Percentiles rank a stretch among this genome's conserved stretches.
These are phyloP conservation scores for Pemphredon lugubris DNA, from an alignment of 2,888 invertebrate species.

Conservation along the genomic window DNA sequence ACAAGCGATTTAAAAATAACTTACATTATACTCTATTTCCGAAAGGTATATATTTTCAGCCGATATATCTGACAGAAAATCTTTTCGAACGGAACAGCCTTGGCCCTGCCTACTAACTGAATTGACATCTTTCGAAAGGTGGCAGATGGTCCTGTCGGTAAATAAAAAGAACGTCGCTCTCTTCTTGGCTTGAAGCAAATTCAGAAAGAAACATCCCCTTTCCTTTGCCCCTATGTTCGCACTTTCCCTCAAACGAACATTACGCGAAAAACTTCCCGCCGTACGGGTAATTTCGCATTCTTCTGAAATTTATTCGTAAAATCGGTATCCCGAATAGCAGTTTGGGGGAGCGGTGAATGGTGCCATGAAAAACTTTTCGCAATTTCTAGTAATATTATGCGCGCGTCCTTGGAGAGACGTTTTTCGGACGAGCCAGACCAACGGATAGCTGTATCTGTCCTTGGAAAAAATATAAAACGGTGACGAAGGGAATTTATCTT, in stretches of 20 bases:
- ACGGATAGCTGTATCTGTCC: not conserved
- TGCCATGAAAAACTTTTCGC: constrained; percentile 11
- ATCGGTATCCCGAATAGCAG: constrained; percentile 29
- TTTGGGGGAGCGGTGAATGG: not conserved
- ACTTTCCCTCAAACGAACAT: constrained; percentile 18
- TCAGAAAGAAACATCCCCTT: constrained; percentile 33
- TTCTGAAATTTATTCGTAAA: constrained; percentile 39
- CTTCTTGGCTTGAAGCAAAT: constrained; percentile 37
- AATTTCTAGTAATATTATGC: constrained; percentile 9
- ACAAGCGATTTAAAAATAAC: no score
- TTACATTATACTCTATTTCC: no score
- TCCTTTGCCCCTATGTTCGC: constrained; percentile 5
- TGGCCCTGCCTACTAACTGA: constrained; percentile 8
- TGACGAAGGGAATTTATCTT: no score
- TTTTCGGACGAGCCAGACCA: not conserved
- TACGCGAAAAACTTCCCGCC: constrained; percentile 32
- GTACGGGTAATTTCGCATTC: constrained; percentile 51
- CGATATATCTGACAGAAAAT: constrained; percentile 7
- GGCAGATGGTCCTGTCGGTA: constrained; percentile 49
- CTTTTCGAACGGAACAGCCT: not conserved
- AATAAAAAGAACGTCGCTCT: constrained; percentile 25
- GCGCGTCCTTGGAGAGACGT: not conserved
- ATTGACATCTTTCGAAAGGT: constrained; percentile 35
- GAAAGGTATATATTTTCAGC: not conserved
- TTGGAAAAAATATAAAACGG: no score